Conservation (phyloP, 2,888 invertebrate genomes). For the Asteroscopus sphinx region DNA sequence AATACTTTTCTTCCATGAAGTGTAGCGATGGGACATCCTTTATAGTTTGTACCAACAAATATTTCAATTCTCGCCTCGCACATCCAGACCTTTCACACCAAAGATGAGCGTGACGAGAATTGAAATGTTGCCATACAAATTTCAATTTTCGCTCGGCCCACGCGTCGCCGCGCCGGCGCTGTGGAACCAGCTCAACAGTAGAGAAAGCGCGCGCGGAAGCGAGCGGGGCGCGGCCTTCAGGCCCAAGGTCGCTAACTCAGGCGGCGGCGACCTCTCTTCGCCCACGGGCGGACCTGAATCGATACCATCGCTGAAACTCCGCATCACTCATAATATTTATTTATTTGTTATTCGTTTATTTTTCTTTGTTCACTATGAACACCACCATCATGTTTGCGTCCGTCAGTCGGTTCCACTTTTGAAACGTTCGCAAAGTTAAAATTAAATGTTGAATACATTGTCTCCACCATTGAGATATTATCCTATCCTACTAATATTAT, state of each 20-base stretch:
- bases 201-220: slow-evolving; percentile 5
- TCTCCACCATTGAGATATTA: too few species aligned
- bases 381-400: neutral
- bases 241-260: slow-evolving; percentile 38
- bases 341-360: too few species aligned
- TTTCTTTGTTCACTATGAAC: neutral
- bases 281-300: slow-evolving; percentile 24
- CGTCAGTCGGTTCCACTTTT: neutral
- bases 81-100: too few species aligned
- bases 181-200: slow-evolving; percentile 4
- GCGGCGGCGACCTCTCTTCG: slow-evolving; percentile 26
- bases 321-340: neutral
- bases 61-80: too few species aligned
- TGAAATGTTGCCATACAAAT: too few species aligned
- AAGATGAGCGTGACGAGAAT: too few species aligned
- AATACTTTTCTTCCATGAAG: too few species aligned
- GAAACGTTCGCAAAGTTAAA: neutral
- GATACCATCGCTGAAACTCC: slow-evolving; percentile 17
- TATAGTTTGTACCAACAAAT: too few species aligned
- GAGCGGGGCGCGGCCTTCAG: slow-evolving; percentile 26
- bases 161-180: slow-evolving; percentile 4
- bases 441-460: too few species aligned
- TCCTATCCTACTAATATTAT: too few species aligned
- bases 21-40: too few species aligned
- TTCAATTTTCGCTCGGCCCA: too few species aligned